These are phyloP conservation scores for Tarsius wallacei DNA, from an alignment of 2,797 vertebrate genomes.

Conservation along the genomic window DNA sequence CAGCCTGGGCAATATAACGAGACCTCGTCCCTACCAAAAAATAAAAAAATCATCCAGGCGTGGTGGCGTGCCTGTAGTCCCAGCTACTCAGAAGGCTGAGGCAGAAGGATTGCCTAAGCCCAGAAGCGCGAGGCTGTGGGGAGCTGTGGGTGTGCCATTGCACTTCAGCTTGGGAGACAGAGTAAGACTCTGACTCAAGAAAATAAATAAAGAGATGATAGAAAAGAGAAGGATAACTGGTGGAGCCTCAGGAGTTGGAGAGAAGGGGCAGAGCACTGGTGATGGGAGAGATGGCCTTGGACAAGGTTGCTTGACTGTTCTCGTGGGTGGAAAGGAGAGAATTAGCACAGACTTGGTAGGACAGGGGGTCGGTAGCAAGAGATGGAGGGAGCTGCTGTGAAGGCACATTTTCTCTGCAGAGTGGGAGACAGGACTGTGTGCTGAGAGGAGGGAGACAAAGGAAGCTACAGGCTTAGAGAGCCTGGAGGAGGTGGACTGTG, in stretches of 20 bases:
- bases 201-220: neutral
- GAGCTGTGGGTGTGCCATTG: too few species aligned
- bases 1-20: too few species aligned
- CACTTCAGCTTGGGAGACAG: too few species aligned
- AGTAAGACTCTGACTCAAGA: too few species aligned
- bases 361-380: neutral
- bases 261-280: neutral
- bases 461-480: neutral
- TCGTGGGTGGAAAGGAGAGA: neutral
- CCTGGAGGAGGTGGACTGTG: accelerated
- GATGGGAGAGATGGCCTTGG: neutral
- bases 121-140: too few species aligned
- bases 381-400: neutral
- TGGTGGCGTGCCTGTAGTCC: too few species aligned
- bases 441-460: neutral
- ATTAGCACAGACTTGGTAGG: accelerated
- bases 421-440: neutral
- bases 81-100: too few species aligned
- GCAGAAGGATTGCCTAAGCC: too few species aligned
- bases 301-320: neutral
- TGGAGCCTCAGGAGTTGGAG: neutral
- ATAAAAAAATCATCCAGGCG: too few species aligned
- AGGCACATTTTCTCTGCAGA: neutral
- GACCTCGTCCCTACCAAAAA: too few species aligned
- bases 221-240: neutral